A percentile compares a stretch with the other conserved stretches of the same genome.
Evolutionary conservation across 2,888 invertebrate species (phyloP).

Genomic region (Hedya salicella): DNA sequence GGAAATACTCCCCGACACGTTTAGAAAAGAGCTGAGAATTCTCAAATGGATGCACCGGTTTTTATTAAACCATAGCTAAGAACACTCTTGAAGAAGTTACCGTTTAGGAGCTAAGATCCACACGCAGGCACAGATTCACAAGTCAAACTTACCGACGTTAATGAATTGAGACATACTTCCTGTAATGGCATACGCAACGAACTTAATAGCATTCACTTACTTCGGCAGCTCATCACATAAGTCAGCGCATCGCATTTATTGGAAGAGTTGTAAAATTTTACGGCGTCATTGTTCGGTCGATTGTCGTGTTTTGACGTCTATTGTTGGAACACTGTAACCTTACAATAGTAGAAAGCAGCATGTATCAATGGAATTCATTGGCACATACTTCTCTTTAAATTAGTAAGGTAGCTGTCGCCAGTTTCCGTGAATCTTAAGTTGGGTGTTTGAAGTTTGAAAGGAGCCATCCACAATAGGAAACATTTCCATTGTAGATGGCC

Average conservation of each 20-base stretch:
- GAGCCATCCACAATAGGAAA: not conserved
- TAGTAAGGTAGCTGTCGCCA: not conserved
- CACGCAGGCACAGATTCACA: too few species aligned
- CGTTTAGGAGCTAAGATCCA: too few species aligned
- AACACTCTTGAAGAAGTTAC: too few species aligned
- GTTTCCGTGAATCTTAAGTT: slow-evolving; percentile 26
- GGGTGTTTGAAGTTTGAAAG: not conserved
- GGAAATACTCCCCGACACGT: too few species aligned
- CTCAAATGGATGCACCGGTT: too few species aligned
- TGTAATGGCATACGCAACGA: not conserved
- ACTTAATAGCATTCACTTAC: slow-evolving; percentile 18
- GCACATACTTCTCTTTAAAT: not conserved
- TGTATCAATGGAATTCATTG: not conserved
- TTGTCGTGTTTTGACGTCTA: slow-evolving; percentile 43
- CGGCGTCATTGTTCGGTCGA: slow-evolving; percentile 54
- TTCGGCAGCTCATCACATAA: slow-evolving; percentile 23
- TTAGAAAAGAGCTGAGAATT: too few species aligned
- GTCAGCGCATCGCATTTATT: slow-evolving; percentile 33
- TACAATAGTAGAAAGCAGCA: not conserved
- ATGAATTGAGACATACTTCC: not conserved
- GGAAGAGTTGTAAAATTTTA: slow-evolving; percentile 55
- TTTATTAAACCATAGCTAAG: too few species aligned
- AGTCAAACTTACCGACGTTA: too few species aligned
- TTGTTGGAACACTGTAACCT: slow-evolving; percentile 35
- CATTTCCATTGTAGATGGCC: not conserved